phyloP scores from a whole-genome alignment of 2,113 vertebrate genomes.

The Semnornis frantzii region DNA sequence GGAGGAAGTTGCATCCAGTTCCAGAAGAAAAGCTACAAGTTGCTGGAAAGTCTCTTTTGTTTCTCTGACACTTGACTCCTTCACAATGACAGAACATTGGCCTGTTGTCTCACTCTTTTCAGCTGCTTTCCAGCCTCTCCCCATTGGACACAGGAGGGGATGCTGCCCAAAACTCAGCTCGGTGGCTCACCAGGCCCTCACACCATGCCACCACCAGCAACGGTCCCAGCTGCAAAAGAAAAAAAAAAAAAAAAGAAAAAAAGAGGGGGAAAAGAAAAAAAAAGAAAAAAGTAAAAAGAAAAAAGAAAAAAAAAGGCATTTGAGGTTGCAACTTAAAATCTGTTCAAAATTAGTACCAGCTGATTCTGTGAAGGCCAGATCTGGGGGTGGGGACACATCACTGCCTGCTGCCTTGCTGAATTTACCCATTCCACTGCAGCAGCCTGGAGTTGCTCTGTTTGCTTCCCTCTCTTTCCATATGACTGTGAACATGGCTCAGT shows the following conservation, averaged over 20 bases:
- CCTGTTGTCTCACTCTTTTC: background rate
- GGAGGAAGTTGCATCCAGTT: background rate
- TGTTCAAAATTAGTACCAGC: background rate
- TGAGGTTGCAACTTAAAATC: background rate
- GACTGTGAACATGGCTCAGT: background rate
- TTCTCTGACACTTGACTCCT: background rate
- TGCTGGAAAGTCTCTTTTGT: background rate
- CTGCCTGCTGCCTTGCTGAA: background rate
- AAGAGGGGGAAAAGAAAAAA: too few species aligned
- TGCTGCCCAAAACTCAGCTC: background rate
- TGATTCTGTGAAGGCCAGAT: background rate
- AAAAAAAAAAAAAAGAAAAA: background rate
- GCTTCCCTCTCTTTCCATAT: background rate
- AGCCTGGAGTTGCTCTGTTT: background rate
- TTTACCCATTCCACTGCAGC: background rate
- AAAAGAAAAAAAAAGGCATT: background rate
- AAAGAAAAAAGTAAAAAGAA: too few species aligned
- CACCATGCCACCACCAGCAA: background rate
- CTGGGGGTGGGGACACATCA: accelerated
- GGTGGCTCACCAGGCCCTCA: accelerated
- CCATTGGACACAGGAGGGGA: background rate
- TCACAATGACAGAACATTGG: background rate
- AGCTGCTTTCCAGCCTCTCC: background rate
- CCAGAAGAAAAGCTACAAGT: background rate
- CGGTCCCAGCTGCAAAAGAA: background rate